Evolutionary conservation across 2,113 vertebrate species (phyloP).

Genomic region (Hippotragus niger): DNA sequence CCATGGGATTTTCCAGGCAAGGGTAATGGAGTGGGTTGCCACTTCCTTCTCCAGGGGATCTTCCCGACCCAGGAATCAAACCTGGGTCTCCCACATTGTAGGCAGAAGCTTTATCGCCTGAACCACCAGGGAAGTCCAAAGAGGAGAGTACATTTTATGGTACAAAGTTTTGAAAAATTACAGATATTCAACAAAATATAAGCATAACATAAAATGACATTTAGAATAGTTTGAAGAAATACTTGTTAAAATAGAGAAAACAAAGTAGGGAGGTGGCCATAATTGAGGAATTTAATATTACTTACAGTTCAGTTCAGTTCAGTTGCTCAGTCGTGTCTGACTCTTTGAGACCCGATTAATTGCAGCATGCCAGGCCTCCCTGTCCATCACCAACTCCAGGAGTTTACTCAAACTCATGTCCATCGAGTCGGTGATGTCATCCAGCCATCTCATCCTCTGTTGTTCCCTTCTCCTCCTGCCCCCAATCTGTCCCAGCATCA

Average conservation of each 20-base stretch:
- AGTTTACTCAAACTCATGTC: too few relatives aligned
- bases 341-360: too few relatives aligned
- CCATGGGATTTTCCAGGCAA: not conserved
- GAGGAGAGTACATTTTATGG: not conserved
- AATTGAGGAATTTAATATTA: not conserved
- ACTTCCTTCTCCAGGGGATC: not conserved
- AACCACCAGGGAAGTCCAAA: not conserved
- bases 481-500: too few relatives aligned
- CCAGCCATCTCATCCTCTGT: too few relatives aligned
- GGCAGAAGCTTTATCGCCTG: rapidly evolving
- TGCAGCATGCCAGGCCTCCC: too few relatives aligned
- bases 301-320: not conserved
- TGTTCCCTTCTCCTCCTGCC: too few relatives aligned
- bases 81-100: not conserved
- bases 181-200: not conserved
- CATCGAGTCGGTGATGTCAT: too few relatives aligned
- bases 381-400: too few relatives aligned
- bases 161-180: not conserved
- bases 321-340: rapidly evolving
- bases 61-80: not conserved
- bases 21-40: not conserved
- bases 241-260: not conserved
- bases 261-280: not conserved
- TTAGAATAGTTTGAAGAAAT: not conserved
- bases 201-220: not conserved